Base-by-base conservation (phyloP, 2,113 vertebrate species). In the Connochaetes taurinus region DNA sequence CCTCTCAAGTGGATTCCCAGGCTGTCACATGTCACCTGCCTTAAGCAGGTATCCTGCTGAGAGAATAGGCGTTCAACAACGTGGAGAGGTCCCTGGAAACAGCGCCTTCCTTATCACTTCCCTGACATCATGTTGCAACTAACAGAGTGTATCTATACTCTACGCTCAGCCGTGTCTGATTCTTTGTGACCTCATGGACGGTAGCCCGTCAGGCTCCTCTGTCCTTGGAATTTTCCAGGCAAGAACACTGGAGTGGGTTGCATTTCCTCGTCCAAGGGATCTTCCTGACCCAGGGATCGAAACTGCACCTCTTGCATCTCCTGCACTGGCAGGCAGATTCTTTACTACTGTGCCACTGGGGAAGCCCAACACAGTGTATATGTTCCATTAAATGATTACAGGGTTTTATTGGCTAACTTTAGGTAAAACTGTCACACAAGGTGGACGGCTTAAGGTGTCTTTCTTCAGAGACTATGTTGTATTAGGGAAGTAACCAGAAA, bases 191-290 rank as follows among this genome's bases (percentile, higher is more conserved):
- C 58, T 62, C 58, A 31, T 62, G 58, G 29, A 62, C 0, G 2
- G n/a, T 21, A 71, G 9, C 64, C n/a, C 4, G 0, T 21, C n/a
- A 36, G 9, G 64, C n/a, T 71, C 64, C 17, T 21, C n/a, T 11
- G 17, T 36, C 4, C 64, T 11, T 21, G n/a, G n/a, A 21, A 71
- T 71, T 71, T 11, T 21, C 64, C n/a, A 36, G 64, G 64, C n/a
- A 71, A 71, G 17, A 71, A 71, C 36, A 36, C n/a, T 21, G 64
- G n/a, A 71, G 17, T 71, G 8, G 64, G 17, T 71, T 36, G 64
- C 64, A 21, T 71, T 71, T 71, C 64, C 9, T 71, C n/a, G 17
- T 71, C n/a, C n/a, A 36, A 21, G n/a, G 4, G 2, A 71, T 36
- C 16, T 71, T 36, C 64, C 17, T 71, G n/a, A 36, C 1, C 4